These are phyloP conservation scores for Spilosoma lubricipeda DNA, from an alignment of 2,888 invertebrate genomes.

Conservation along the genomic window DNA sequence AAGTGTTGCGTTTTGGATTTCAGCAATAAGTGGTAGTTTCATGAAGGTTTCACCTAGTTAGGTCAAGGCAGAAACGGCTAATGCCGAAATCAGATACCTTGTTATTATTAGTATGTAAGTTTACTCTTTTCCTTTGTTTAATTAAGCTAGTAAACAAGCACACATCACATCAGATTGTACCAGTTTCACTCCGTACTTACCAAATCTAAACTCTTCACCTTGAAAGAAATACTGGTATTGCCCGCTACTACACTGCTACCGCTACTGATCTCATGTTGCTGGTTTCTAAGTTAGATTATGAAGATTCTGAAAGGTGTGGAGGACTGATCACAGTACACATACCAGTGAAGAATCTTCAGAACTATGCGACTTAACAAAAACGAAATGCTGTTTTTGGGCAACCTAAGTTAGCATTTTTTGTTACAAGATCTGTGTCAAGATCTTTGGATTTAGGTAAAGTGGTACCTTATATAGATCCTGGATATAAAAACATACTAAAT, in stretches of 20 bases:
- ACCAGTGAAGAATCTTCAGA: no score
- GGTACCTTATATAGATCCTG: no score
- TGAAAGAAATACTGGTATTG: neutral
- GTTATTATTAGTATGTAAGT: neutral
- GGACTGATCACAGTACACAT: no score
- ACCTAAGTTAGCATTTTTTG: neutral
- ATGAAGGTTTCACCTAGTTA: neutral
- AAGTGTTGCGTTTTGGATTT: neutral
- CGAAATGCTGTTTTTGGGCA: neutral
- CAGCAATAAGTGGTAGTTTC: neutral
- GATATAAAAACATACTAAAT: no score
- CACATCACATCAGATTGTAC: neutral
- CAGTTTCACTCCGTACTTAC: neutral
- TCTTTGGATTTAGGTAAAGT: neutral
- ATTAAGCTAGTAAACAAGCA: neutral
- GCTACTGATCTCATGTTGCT: neutral
- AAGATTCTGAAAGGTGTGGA: neutral
- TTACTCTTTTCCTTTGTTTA: neutral
- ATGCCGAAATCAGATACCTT: slow-evolving; percentile 1
- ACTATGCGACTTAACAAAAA: neutral
- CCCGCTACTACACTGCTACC: neutral
- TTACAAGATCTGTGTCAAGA: neutral
- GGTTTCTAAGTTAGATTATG: neutral
- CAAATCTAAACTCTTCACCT: neutral
- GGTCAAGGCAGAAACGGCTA: neutral